These are phyloP conservation scores for Amiota mariae DNA, from an alignment of 2,888 invertebrate species.

Conservation along the genomic window DNA sequence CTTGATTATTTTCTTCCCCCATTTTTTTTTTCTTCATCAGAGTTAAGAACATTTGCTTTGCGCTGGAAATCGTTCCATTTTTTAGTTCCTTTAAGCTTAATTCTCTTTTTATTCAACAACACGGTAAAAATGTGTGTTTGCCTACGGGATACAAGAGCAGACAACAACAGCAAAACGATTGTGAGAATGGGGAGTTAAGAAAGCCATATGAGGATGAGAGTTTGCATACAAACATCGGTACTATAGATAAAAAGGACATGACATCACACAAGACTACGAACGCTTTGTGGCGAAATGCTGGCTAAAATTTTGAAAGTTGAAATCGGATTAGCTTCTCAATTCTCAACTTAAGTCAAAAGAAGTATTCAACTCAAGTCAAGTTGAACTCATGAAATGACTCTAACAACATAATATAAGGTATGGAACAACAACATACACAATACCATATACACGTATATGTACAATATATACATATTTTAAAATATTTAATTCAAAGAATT, in stretches of 20 bases:
- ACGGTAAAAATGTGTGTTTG: slow-evolving; percentile 57
- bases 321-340: slow-evolving; percentile 26
- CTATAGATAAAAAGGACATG: neutral
- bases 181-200: neutral
- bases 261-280: slow-evolving; percentile 1
- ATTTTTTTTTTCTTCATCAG: neutral
- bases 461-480: neutral
- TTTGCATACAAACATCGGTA: neutral
- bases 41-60: neutral
- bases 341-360: slow-evolving; percentile 5
- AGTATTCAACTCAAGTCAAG: slow-evolving; percentile 32
- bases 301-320: neutral
- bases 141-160: slow-evolving; percentile 58
- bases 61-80: slow-evolving; percentile 36
- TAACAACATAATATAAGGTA: neutral
- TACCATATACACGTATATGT: neutral
- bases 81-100: neutral
- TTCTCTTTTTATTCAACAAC: slow-evolving; percentile 7
- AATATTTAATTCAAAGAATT: slow-evolving; percentile 15
- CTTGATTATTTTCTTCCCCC: slow-evolving; percentile 60
- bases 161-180: neutral
- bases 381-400: too few species aligned
- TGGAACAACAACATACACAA: neutral
- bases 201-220: neutral
- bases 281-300: neutral